Evolutionary conservation across 2,888 invertebrate genomes (phyloP).

Genomic region (Pollenia amentaria): DNA sequence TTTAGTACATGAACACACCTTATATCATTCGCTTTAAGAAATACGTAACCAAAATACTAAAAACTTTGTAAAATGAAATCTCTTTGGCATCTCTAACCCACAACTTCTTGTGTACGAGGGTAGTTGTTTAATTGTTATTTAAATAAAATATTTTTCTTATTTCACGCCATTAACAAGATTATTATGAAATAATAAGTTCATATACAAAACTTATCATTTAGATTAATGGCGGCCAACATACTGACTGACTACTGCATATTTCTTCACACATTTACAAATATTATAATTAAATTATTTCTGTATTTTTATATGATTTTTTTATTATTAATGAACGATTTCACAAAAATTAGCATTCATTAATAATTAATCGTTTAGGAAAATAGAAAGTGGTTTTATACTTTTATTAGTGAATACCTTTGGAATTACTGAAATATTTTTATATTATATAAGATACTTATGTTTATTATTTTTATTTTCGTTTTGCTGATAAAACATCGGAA

Average conservation of each 20-base stretch:
- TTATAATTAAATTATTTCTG: not conserved
- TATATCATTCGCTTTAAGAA: too few species aligned
- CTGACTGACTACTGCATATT: not conserved
- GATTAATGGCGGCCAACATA: not conserved
- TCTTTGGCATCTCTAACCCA: constrained; percentile 4
- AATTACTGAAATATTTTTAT: not conserved
- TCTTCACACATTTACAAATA: constrained; percentile 26
- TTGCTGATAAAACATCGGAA: too few species aligned
- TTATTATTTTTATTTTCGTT: too few species aligned
- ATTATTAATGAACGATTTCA: constrained; percentile 71
- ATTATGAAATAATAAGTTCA: constrained; percentile 27
- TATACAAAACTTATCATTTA: not conserved
- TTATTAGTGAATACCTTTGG: constrained; percentile 14
- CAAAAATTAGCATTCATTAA: constrained; percentile 83
- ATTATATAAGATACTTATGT: not conserved
- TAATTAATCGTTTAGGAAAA: constrained; percentile 80
- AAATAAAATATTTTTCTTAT: not conserved
- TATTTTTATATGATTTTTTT: constrained; percentile 18
- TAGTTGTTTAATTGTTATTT: not conserved
- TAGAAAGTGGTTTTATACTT: constrained; percentile 78
- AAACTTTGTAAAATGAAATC: not conserved
- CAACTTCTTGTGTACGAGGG: not conserved
- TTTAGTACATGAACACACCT: too few species aligned
- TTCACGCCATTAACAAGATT: constrained; percentile 6
- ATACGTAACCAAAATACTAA: too few species aligned